Evolutionary conservation across 1,140 invertebrate genomes (phyloP).

Genomic region (Caenorhabditis brenneri): DNA sequence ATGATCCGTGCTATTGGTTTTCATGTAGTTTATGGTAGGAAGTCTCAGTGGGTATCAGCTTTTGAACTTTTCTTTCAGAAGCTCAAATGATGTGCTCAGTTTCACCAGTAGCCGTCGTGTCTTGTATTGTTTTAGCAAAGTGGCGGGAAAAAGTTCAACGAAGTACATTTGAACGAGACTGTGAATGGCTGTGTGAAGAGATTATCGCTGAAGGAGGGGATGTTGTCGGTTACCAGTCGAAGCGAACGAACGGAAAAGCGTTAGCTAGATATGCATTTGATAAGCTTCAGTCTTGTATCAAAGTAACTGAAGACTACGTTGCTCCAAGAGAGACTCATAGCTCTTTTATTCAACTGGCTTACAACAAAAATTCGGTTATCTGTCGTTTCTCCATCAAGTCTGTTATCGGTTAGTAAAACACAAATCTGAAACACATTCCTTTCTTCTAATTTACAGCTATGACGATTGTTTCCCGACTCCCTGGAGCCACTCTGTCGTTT

Average conservation of each 20-base stretch:
- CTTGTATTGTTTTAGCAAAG: neutral
- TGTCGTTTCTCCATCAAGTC: conserved; percentile 29
- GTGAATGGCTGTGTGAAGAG: conserved; percentile 51
- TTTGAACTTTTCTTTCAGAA: conserved; percentile 13
- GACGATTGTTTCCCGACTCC: neutral
- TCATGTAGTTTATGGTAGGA: conserved; percentile 51
- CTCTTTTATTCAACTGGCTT: conserved; percentile 35
- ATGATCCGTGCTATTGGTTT: conserved; percentile 57
- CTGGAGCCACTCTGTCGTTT: neutral
- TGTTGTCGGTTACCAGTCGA: conserved; percentile 11
- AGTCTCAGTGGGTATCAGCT: neutral
- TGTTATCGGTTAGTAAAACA: conserved; percentile 21
- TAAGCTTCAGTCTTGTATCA: conserved; percentile 1
- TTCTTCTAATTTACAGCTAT: conserved; percentile 9
- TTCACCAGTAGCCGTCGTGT: conserved; percentile 25
- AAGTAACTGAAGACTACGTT: conserved; percentile 26
- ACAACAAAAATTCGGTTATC: conserved; percentile 42
- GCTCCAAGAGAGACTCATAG: neutral
- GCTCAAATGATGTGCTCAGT: conserved; percentile 43
- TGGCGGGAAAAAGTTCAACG: neutral
- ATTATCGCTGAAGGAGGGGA: conserved; percentile 29
- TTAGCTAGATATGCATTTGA: conserved; percentile 25
- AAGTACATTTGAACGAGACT: conserved; percentile 9
- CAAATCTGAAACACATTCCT: neutral
- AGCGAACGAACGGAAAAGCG: neutral